A percentile compares a stretch with the other conserved stretches of the same genome.
phyloP scores from a whole-genome alignment of 2,113 vertebrate genomes.

The Cercopithecus mona region DNA sequence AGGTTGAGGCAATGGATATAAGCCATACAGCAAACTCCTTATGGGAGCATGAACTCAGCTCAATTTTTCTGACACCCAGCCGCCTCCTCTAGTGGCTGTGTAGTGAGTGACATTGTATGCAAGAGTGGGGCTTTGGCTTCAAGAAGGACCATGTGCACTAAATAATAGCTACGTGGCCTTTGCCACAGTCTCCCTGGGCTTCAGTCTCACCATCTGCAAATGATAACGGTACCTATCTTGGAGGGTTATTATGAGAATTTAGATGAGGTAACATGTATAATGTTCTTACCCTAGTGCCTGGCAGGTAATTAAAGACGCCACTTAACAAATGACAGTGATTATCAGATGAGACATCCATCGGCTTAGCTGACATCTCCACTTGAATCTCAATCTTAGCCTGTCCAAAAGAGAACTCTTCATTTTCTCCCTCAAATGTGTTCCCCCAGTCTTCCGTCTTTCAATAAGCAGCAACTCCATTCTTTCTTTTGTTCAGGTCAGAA shows the following conservation, averaged over 20 bases:
- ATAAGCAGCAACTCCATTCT: background rate
- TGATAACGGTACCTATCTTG: background rate
- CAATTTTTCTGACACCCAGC: background rate
- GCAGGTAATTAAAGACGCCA: background rate
- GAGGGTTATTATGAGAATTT: background rate
- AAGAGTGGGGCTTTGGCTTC: background rate
- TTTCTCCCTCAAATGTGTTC: background rate
- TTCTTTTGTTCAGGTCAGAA: background rate
- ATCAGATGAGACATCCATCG: background rate
- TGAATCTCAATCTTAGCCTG: background rate
- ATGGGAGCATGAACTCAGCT: background rate
- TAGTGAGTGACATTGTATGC: background rate
- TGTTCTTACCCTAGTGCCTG: background rate
- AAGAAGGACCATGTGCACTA: background rate
- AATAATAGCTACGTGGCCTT: background rate
- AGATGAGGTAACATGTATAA: background rate
- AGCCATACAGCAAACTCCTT: background rate
- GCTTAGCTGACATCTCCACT: background rate
- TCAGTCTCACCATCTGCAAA: conserved; percentile 40
- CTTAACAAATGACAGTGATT: background rate
- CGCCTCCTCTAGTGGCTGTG: background rate
- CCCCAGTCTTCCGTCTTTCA: background rate
- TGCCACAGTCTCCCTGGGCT: background rate
- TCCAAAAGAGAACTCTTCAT: background rate
- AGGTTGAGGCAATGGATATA: background rate